phyloP scores from a whole-genome alignment of 1,140 invertebrate species.

The Zaprionus inermis region DNA sequence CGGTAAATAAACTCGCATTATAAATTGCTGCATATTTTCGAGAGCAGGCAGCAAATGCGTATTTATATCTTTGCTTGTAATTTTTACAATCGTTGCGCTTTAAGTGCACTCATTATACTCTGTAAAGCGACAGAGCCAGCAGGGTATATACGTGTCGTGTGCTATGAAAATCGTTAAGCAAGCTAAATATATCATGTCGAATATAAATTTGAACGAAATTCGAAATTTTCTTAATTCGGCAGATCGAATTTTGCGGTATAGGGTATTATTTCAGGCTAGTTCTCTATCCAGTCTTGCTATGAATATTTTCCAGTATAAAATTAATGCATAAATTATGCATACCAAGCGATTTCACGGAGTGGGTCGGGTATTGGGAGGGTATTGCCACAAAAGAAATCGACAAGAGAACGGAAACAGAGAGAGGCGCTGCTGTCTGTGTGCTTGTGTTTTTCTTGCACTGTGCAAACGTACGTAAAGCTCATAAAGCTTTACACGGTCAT shows the following conservation, averaged over 20 bases:
- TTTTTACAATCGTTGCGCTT: constrained; percentile 45
- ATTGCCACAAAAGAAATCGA: neutral
- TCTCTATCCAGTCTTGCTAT: neutral
- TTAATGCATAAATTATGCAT: constrained; percentile 66
- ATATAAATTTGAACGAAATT: too few relatives aligned
- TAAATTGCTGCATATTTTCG: constrained; percentile 61
- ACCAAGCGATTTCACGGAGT: constrained; percentile 43
- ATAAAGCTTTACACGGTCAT: constrained; percentile 54
- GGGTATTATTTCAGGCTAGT: neutral
- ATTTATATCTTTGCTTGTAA: constrained; percentile 37
- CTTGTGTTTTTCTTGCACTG: constrained; percentile 24
- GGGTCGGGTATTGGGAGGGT: neutral
- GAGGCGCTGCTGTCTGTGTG: neutral
- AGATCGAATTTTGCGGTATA: too few relatives aligned
- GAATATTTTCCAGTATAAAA: constrained; percentile 48
- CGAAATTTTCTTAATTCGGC: too few relatives aligned
- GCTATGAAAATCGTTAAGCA: too few relatives aligned
- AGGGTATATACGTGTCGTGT: neutral
- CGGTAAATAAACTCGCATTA: constrained; percentile 70
- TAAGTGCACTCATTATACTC: constrained; percentile 44
- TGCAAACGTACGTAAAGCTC: constrained; percentile 54
- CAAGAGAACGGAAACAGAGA: neutral
- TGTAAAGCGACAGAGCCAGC: neutral
- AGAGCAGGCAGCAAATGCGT: constrained; percentile 35
- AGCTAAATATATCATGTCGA: too few relatives aligned